Conservation (phyloP, 2,113 vertebrate species). For the Mastomys coucha region DNA sequence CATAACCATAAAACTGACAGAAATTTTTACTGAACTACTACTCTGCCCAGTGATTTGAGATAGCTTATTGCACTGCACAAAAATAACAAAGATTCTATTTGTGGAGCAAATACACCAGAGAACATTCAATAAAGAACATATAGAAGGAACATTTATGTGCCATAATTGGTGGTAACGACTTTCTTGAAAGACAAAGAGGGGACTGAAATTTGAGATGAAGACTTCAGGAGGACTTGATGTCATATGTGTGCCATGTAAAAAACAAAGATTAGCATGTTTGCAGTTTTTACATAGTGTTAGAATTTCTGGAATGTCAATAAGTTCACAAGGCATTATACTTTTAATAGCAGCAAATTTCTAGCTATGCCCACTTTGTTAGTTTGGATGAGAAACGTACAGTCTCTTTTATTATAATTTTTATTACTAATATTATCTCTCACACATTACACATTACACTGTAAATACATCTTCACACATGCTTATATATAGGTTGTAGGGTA, state of each 20-base stretch:
- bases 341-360: not conserved
- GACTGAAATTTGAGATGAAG: not conserved
- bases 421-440: not conserved
- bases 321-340: not conserved
- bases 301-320: not conserved
- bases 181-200: not conserved
- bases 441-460: not conserved
- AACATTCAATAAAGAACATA: not conserved
- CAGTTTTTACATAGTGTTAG: not conserved
- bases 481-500: not conserved
- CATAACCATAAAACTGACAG: not conserved
- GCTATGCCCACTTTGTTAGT: not conserved
- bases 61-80: not conserved
- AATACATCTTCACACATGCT: not conserved
- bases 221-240: not conserved
- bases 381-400: not conserved
- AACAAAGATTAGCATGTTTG: not conserved
- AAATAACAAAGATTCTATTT: not conserved
- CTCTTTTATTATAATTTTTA: not conserved
- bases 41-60: not conserved
- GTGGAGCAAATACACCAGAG: not conserved
- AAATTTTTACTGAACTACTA: not conserved
- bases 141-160: not conserved
- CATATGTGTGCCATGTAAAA: not conserved
- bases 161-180: not conserved